These are phyloP conservation scores for Anhinga rufa DNA, from an alignment of 2,113 vertebrate genomes.

Conservation along the genomic window DNA sequence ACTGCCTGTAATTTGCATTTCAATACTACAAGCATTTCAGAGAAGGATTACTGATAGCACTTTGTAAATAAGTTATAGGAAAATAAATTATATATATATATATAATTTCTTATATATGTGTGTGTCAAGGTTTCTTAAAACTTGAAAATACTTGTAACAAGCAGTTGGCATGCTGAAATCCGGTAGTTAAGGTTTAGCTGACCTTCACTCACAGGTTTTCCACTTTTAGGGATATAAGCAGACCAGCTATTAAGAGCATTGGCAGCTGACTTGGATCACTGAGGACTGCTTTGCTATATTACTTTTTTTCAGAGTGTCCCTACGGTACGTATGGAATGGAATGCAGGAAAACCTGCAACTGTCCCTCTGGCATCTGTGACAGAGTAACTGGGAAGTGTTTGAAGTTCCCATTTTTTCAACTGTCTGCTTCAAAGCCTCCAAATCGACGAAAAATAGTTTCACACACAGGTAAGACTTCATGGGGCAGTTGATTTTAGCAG, in stretches of 20 bases:
- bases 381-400: slow-evolving; percentile 88
- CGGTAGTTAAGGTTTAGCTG: neutral
- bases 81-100: neutral
- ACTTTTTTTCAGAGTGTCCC: slow-evolving; percentile 81
- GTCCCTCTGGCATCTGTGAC: slow-evolving; percentile 91
- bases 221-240: neutral
- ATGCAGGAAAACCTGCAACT: slow-evolving; percentile 88
- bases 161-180: neutral
- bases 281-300: neutral
- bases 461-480: slow-evolving; percentile 74
- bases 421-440: slow-evolving; percentile 70
- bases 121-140: neutral
- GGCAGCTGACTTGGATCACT: neutral
- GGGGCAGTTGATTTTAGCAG: neutral
- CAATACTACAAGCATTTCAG: neutral
- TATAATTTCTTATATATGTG: no score
- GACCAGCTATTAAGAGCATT: neutral
- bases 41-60: neutral
- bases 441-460: slow-evolving; percentile 70
- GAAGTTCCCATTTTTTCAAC: slow-evolving; percentile 86
- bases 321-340: slow-evolving; percentile 91
- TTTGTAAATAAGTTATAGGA: neutral
- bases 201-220: neutral
- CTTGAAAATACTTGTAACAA: neutral
- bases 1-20: neutral